These are phyloP conservation scores for Leptopilina syphax DNA, from an alignment of 2,888 invertebrate species.

Conservation along the genomic window DNA sequence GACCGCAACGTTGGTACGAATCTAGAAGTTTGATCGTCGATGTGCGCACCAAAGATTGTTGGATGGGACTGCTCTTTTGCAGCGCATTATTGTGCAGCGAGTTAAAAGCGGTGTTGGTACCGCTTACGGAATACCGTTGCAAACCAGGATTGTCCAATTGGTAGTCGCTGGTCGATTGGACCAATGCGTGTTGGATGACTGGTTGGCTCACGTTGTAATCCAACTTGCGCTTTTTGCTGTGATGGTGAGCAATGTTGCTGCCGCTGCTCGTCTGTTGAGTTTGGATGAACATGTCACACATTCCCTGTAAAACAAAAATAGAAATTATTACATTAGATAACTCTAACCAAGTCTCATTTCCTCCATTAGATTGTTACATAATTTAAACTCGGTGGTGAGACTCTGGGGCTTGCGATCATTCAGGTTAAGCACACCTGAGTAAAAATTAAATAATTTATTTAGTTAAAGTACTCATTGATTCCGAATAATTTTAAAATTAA, in stretches of 20 bases:
- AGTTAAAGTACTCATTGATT: too few species aligned
- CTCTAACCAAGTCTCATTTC: too few species aligned
- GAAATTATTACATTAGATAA: conserved; percentile 4
- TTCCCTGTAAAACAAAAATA: conserved; percentile 80
- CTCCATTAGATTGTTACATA: too few species aligned
- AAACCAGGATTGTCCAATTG: conserved; percentile 76
- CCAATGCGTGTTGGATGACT: conserved; percentile 75
- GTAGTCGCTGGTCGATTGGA: conserved; percentile 76
- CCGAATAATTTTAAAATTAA: too few species aligned
- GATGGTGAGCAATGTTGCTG: conserved; percentile 75
- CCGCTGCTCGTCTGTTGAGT: conserved; percentile 80
- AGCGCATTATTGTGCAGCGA: conserved; percentile 75
- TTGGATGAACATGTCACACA: conserved; percentile 92
- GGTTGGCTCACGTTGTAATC: conserved; percentile 76
- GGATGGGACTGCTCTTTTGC: conserved; percentile 76
- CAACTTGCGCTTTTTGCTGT: conserved; percentile 77
- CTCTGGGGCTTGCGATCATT: too few species aligned
- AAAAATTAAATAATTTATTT: too few species aligned
- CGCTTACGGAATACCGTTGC: conserved; percentile 73
- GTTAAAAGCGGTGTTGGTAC: conserved; percentile 72
- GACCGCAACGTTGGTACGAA: conserved; percentile 82
- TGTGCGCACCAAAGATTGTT: conserved; percentile 82
- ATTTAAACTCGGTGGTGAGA: too few species aligned
- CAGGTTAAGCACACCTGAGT: too few species aligned
- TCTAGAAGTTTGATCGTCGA: conserved; percentile 84